Conservation (phyloP, 2,113 vertebrate genomes). For the Zosterops borbonicus region DNA sequence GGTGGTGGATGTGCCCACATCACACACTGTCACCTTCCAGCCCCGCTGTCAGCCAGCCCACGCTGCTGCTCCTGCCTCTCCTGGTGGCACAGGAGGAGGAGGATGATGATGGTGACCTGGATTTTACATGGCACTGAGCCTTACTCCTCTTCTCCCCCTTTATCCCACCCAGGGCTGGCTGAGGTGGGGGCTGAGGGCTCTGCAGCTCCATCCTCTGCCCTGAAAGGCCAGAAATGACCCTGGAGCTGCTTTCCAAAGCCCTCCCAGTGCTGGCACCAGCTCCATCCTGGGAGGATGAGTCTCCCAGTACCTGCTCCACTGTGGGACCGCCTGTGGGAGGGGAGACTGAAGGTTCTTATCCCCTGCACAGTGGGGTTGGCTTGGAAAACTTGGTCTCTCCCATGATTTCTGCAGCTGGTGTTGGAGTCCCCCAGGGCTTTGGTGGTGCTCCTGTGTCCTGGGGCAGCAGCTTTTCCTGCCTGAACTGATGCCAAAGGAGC, state of each 20-base stretch:
- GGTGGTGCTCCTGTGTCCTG: not conserved
- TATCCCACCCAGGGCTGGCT: rapidly evolving
- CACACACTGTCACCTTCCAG: not conserved
- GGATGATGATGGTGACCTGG: rapidly evolving
- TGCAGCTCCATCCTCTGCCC: not conserved
- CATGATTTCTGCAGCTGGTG: not conserved
- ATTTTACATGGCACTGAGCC: not conserved
- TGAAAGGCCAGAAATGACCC: not conserved
- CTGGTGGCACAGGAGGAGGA: rapidly evolving
- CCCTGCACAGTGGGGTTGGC: not conserved
- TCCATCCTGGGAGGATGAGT: not conserved
- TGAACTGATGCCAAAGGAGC: rapidly evolving
- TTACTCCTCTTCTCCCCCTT: not conserved
- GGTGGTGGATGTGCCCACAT: not conserved
- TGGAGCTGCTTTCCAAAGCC: not conserved
- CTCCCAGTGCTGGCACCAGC: rapidly evolving
- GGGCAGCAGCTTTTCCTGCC: not conserved
- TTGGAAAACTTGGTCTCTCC: not conserved
- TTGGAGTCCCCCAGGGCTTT: not conserved
- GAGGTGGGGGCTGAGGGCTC: not conserved
- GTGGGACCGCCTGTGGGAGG: not conserved
- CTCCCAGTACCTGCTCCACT: rapidly evolving
- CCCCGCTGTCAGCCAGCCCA: not conserved
- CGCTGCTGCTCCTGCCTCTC: not conserved
- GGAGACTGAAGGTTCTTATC: rapidly evolving